These are phyloP conservation scores for Oriolus oriolus DNA, from an alignment of 2,113 vertebrate genomes.

Conservation along the genomic window DNA sequence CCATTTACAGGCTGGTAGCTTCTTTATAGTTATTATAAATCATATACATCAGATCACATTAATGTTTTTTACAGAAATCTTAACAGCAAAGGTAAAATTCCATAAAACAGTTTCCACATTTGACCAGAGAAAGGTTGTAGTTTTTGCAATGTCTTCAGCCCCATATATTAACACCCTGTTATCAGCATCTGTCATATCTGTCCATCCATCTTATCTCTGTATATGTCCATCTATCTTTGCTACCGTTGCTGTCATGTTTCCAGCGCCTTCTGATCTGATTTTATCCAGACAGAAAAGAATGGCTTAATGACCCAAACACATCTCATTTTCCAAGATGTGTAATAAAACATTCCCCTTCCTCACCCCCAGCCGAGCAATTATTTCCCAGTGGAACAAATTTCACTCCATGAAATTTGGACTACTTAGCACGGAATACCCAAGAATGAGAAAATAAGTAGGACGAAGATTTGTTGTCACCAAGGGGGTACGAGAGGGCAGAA, in stretches of 20 bases:
- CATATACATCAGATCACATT: background rate
- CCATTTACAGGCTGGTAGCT: slow-evolving; percentile 25
- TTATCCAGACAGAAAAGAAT: slow-evolving; percentile 23
- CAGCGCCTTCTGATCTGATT: slow-evolving; percentile 22
- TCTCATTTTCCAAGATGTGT: background rate
- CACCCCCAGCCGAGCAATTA: background rate
- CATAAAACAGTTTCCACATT: background rate
- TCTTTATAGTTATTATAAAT: slow-evolving; percentile 52
- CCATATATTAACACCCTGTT: slow-evolving; percentile 14
- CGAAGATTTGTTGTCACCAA: background rate
- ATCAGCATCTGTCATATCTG: slow-evolving; percentile 14
- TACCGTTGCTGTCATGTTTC: background rate
- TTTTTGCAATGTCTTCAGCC: background rate
- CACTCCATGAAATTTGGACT: background rate
- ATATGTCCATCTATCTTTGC: slow-evolving; percentile 4
- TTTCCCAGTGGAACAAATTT: slow-evolving; percentile 7
- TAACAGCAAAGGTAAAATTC: background rate
- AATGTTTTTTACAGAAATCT: slow-evolving; percentile 20
- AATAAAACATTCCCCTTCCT: slow-evolving; percentile 9
- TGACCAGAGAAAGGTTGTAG: background rate
- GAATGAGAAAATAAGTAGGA: background rate
- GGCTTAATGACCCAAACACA: background rate
- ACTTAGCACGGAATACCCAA: background rate
- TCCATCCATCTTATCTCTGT: slow-evolving; percentile 9
- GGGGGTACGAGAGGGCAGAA: background rate